Base-by-base conservation (phyloP, 2,113 vertebrate species). In the Lophius piscatorius region DNA sequence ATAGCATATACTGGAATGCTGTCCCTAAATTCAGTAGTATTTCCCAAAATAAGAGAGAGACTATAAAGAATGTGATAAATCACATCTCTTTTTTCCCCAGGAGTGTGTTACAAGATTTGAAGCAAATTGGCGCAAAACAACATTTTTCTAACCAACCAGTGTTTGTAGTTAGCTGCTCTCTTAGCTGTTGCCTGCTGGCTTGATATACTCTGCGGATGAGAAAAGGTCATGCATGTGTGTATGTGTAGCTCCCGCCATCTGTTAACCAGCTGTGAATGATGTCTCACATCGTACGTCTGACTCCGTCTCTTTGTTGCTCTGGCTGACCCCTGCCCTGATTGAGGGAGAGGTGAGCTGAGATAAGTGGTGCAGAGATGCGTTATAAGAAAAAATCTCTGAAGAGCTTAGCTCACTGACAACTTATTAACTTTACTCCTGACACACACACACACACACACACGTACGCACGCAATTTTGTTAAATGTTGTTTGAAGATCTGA, bases 331-430 rank as follows among this genome's bases (percentile, higher is more conserved):
- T 59, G 45, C 24, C 29, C 35, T 63, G 44, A 40, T 24, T 7
- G 26, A 38, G 11, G 21, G 47, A 61, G 45, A 63, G 33, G 40
- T 65, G 45, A 63, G 29, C 44, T 93, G 92, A 94, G 88, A 90
- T 93, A 94, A 93, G 92, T 91, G 89, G 91, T 88, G 82, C 78
- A 73, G 82, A 89, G 88, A 94, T 84, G 69, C 71, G 94, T 95
- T 94, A 94, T 92, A 92, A 63, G 92, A 89, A 91, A 92, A 60
- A 93, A 81, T 87, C 87, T 91, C 89, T 54, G 76, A 83, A 39
- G 87, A 89, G 88, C 90, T 92, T 92, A 93, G 93, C 87, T 76
- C 87, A 56, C 51, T 89, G 92, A 88, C 92, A 80, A 88, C 89
- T 82, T 79, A 83, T 82, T 91, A 65, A 81, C 88, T 89, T 45